Evolutionary conservation across 1,140 invertebrate genomes (phyloP).

Genomic region (Oreohelix idahoensis): DNA sequence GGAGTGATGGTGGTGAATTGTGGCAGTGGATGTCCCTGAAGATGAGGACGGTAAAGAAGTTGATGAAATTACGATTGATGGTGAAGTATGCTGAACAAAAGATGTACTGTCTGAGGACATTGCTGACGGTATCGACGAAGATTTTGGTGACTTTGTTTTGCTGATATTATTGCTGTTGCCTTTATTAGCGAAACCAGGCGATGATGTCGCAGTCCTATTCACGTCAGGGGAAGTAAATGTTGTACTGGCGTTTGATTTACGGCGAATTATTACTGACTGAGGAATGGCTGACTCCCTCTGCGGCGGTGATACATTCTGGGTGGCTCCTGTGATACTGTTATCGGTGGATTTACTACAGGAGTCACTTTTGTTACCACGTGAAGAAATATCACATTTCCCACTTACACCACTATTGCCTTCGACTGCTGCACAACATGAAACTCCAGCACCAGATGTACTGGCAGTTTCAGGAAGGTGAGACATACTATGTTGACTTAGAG

Average conservation of each 20-base stretch:
- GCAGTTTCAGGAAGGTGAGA: background rate
- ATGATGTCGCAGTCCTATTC: background rate
- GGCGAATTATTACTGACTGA: constrained; percentile 46
- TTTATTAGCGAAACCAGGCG: background rate
- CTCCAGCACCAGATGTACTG: background rate
- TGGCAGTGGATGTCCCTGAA: background rate
- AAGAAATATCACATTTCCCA: background rate
- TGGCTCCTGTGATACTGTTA: background rate
- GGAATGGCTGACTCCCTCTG: constrained; percentile 39
- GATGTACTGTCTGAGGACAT: background rate
- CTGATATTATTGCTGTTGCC: background rate
- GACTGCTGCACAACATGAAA: background rate
- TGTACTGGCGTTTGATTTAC: constrained; percentile 31
- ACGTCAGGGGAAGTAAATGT: constrained; percentile 14
- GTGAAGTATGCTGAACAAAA: background rate
- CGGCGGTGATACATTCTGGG: constrained; percentile 33
- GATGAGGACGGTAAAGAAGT: background rate
- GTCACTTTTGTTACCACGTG: background rate
- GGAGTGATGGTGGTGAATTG: constrained; percentile 26
- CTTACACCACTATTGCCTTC: background rate
- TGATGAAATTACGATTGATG: background rate
- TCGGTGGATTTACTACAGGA: background rate
- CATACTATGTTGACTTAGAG: background rate
- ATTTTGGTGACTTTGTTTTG: background rate
- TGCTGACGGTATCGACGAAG: background rate